phyloP scores from a whole-genome alignment of 1,140 invertebrate genomes.

The Zaprionus vittiger region DNA sequence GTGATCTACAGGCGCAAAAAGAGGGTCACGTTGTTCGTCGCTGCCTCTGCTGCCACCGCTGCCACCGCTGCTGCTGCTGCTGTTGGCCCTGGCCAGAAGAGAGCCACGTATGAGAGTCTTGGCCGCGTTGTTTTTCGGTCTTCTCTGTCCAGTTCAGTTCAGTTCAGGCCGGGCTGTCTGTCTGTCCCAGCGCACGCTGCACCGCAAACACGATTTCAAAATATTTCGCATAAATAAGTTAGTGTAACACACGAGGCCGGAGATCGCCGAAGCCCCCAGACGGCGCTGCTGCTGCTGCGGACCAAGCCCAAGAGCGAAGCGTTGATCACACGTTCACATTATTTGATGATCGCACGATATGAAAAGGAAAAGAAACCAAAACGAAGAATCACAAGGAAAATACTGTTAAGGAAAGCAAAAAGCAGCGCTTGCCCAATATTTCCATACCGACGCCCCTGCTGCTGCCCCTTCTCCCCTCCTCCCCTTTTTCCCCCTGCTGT shows the following conservation, averaged over 20 bases:
- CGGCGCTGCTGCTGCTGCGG: background rate
- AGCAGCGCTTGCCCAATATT: constrained; percentile 65
- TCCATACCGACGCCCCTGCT: constrained; percentile 61
- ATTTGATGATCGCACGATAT: constrained; percentile 84
- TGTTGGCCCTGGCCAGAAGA: constrained; percentile 53
- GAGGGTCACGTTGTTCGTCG: constrained; percentile 80
- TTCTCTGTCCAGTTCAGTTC: constrained; percentile 39
- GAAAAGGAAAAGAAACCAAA: constrained; percentile 38
- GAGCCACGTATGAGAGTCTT: constrained; percentile 52
- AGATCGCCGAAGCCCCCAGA: constrained; percentile 3
- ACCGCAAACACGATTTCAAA: constrained; percentile 81
- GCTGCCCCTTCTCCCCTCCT: background rate
- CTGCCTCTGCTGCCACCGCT: constrained; percentile 37
- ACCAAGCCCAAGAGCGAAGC: constrained; percentile 46
- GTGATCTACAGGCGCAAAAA: constrained; percentile 84
- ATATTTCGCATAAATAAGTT: constrained; percentile 84
- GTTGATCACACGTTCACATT: constrained; percentile 83
- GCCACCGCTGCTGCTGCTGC: constrained; percentile 39
- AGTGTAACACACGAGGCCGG: constrained; percentile 79
- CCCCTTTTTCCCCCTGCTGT: background rate
- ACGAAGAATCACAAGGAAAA: constrained; percentile 47
- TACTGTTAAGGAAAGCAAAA: constrained; percentile 54
- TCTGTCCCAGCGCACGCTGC: constrained; percentile 70
- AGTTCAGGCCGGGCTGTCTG: constrained; percentile 35
- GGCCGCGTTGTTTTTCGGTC: constrained; percentile 16